Conservation (phyloP, 2,888 invertebrate genomes). For the Odontocolon sp. region DNA sequence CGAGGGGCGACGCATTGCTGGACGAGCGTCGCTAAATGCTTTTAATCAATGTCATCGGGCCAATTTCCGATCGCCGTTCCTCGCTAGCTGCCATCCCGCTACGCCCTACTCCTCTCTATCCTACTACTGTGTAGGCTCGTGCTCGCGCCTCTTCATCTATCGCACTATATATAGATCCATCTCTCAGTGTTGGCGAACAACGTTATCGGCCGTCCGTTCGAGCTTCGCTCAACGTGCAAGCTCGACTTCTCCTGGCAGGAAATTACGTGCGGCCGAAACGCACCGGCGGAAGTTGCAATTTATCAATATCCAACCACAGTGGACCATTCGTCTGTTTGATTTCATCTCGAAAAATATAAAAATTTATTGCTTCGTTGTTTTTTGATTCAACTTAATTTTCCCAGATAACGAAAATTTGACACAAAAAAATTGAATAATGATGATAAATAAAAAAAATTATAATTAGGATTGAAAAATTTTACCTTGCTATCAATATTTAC, state of each 20-base stretch:
- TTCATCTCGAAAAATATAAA: background rate
- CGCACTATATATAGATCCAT: background rate
- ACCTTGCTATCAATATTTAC: too few species aligned
- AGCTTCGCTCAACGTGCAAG: slow-evolving; percentile 61
- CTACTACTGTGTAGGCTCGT: slow-evolving; percentile 32
- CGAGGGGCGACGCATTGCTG: slow-evolving; percentile 67
- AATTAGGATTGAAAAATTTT: too few species aligned
- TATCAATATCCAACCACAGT: slow-evolving; percentile 73
- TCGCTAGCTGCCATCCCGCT: slow-evolving; percentile 71
- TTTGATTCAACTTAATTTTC: background rate
- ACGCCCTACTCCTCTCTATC: slow-evolving; percentile 58
- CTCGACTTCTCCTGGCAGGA: slow-evolving; percentile 77
- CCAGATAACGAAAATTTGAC: background rate
- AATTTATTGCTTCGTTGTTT: too few species aligned
- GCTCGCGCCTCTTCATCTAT: slow-evolving; percentile 39
- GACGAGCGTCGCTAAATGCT: slow-evolving; percentile 75
- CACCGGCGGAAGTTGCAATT: slow-evolving; percentile 79
- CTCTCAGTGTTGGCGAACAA: slow-evolving; percentile 54
- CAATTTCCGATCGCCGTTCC: slow-evolving; percentile 79
- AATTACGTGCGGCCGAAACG: slow-evolving; percentile 79
- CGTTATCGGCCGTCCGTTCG: slow-evolving; percentile 63
- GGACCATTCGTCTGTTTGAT: slow-evolving; percentile 28
- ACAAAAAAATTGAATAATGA: too few species aligned
- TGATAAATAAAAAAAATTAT: too few species aligned
- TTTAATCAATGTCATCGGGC: slow-evolving; percentile 81